These are phyloP conservation scores for Mormoops blainvillei DNA, from an alignment of 2,113 vertebrate genomes.

Conservation along the genomic window DNA sequence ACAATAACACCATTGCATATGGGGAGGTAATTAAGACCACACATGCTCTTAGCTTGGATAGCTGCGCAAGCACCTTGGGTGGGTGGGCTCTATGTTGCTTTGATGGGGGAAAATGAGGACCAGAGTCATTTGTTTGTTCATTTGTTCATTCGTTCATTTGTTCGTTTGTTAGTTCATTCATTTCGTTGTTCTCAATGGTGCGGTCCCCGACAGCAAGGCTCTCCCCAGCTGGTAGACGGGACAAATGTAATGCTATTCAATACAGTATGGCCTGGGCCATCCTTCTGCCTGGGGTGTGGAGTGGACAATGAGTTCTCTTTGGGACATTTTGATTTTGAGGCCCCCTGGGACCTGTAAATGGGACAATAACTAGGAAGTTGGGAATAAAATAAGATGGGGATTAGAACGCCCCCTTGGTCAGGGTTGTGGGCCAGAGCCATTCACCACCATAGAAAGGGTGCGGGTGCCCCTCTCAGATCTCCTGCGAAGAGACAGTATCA, in stretches of 20 bases:
- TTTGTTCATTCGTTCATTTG: background rate
- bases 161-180: background rate
- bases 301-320: background rate
- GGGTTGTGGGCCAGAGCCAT: accelerated
- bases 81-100: background rate
- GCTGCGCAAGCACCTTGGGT: no score
- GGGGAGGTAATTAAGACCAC: slow-evolving; percentile 87
- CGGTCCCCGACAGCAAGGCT: background rate
- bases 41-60: accelerated
- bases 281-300: background rate
- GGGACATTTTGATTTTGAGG: background rate
- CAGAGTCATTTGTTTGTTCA: background rate
- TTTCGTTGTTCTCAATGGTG: background rate
- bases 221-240: background rate
- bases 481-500: background rate
- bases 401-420: background rate
- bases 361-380: background rate
- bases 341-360: background rate
- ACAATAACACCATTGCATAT: slow-evolving; percentile 94
- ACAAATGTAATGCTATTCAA: background rate
- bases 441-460: background rate
- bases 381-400: background rate
- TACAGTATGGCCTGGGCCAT: accelerated
- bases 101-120: background rate
- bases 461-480: background rate